Evolutionary conservation across 2,888 invertebrate genomes (phyloP).

Genomic region (Lithophane semibrunnea): DNA sequence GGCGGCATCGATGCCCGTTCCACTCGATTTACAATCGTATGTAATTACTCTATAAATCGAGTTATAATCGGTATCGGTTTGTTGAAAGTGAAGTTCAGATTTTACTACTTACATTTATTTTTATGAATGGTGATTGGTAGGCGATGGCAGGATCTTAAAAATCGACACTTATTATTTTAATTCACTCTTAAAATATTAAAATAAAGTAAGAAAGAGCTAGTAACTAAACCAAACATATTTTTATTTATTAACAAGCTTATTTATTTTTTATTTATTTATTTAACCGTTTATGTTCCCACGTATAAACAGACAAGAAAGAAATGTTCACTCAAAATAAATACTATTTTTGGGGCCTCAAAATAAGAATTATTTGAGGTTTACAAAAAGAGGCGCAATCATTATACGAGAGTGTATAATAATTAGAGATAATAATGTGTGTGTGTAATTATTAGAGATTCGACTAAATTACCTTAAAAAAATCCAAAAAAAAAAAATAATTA

Average conservation of each 20-base stretch:
- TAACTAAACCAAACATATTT: not conserved
- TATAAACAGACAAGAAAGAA: no score
- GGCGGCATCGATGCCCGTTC: slow-evolving; percentile 72
- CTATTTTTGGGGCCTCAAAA: no score
- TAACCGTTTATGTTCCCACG: no score
- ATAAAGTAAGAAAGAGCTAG: not conserved
- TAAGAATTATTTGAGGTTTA: not conserved
- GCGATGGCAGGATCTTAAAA: not conserved
- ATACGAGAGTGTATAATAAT: no score
- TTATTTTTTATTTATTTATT: no score
- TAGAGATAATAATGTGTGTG: no score
- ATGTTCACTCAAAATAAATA: no score
- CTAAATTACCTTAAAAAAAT: not conserved
- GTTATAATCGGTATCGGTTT: slow-evolving; percentile 73
- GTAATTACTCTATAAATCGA: slow-evolving; percentile 76
- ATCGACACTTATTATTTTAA: not conserved
- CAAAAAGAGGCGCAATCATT: not conserved
- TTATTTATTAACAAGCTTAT: no score
- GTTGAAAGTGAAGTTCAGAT: slow-evolving; percentile 26
- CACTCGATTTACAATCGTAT: slow-evolving; percentile 70
- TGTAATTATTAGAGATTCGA: not conserved
- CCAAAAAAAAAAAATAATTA: not conserved
- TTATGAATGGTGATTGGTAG: slow-evolving; percentile 38
- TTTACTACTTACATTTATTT: slow-evolving; percentile 39
- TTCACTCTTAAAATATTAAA: not conserved